phyloP scores from a whole-genome alignment of 2,888 invertebrate genomes.

The Drosophila neotestacea region DNA sequence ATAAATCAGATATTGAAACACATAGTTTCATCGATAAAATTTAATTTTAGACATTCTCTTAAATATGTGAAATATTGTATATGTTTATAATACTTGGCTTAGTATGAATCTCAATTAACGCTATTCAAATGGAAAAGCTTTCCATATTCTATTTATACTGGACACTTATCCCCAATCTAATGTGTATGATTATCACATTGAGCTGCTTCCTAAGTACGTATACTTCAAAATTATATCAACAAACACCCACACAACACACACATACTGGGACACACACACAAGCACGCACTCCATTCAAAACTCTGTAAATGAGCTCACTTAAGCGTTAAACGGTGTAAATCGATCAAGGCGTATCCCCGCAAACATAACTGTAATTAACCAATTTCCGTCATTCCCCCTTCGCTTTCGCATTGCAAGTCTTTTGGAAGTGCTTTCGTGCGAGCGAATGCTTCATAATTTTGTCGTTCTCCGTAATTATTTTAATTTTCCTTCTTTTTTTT shows the following conservation, averaged over 20 bases:
- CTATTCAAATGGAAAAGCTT: slow-evolving; percentile 20
- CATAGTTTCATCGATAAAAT: too few relatives aligned
- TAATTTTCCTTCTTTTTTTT: slow-evolving; percentile 47
- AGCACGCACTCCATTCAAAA: slow-evolving; percentile 33
- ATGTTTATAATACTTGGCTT: neutral
- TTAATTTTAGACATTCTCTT: neutral
- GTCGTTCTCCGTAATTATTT: slow-evolving; percentile 70
- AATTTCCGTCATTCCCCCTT: slow-evolving; percentile 48
- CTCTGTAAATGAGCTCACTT: slow-evolving; percentile 58
- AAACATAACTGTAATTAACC: slow-evolving; percentile 75
- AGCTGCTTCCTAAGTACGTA: neutral
- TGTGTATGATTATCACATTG: slow-evolving; percentile 1
- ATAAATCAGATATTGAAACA: too few relatives aligned
- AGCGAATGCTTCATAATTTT: slow-evolving; percentile 64
- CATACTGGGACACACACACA: neutral
- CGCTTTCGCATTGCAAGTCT: slow-evolving; percentile 9
- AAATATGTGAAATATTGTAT: neutral
- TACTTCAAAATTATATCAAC: slow-evolving; percentile 2
- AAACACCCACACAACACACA: slow-evolving; percentile 9
- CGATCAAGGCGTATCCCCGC: slow-evolving; percentile 74
- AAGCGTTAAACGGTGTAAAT: slow-evolving; percentile 74
- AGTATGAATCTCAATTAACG: neutral
- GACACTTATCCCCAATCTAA: neutral
- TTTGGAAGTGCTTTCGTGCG: slow-evolving; percentile 61
- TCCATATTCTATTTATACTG: slow-evolving; percentile 17